phyloP scores from a whole-genome alignment of 2,888 invertebrate genomes.

The Andrena bicolor region DNA sequence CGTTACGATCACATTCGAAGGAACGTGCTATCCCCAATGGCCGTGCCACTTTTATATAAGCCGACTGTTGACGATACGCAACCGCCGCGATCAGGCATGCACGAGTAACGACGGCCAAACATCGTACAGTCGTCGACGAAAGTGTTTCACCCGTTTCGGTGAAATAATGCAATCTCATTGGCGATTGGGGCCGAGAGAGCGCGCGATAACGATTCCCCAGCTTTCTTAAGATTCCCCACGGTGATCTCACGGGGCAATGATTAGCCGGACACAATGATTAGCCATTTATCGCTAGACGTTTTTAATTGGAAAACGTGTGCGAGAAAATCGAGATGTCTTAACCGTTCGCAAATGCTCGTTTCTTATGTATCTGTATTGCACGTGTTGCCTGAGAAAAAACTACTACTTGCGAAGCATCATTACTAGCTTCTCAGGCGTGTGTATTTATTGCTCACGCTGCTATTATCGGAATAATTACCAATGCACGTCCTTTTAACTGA shows the following conservation, averaged over 20 bases:
- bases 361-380: background rate
- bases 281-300: background rate
- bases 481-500: too few relatives aligned
- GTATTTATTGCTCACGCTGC: background rate
- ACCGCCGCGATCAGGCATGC: constrained; percentile 12
- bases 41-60: constrained; percentile 60
- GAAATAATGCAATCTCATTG: background rate
- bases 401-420: background rate
- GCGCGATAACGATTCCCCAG: background rate
- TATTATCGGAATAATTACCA: background rate
- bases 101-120: constrained; percentile 11
- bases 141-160: constrained; percentile 11
- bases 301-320: background rate
- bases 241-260: background rate
- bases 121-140: constrained; percentile 22
- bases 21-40: constrained; percentile 49
- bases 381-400: background rate
- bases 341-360: too few relatives aligned
- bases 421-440: background rate
- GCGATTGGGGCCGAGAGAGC: background rate
- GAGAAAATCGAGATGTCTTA: too few relatives aligned
- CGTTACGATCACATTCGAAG: constrained; percentile 44
- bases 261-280: background rate
- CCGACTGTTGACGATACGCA: constrained; percentile 21
- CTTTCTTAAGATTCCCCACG: background rate